Evolutionary conservation across 2,797 vertebrate species (phyloP).

Genomic region (Enteromius trimaculatus): DNA sequence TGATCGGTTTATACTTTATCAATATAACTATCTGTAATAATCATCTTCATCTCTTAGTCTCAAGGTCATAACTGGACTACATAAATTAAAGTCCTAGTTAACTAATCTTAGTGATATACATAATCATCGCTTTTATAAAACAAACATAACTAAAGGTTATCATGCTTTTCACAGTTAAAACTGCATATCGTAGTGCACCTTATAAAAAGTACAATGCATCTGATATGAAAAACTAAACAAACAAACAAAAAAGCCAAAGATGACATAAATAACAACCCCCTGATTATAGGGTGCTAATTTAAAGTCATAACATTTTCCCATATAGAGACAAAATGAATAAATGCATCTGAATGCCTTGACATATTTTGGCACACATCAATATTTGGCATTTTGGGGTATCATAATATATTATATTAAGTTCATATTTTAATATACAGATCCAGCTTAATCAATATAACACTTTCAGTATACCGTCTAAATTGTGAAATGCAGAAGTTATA

Average conservation of each 20-base stretch:
- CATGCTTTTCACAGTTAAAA: conserved; percentile 62
- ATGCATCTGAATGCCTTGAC: conserved; percentile 58
- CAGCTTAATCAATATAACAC: conserved; percentile 45
- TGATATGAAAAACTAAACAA: conserved; percentile 48
- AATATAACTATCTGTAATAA: conserved; percentile 55
- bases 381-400: conserved; percentile 65
- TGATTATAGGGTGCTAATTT: conserved; percentile 21
- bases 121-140: conserved; percentile 48
- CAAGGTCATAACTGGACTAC: conserved; percentile 45
- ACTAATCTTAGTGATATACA: conserved; percentile 53
- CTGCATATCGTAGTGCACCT: conserved; percentile 63
- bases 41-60: conserved; percentile 36
- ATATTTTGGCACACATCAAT: conserved; percentile 64
- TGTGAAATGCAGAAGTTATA: conserved; percentile 49
- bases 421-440: conserved; percentile 47
- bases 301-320: conserved; percentile 30
- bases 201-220: conserved; percentile 59
- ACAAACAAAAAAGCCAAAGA: conserved; percentile 38
- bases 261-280: conserved; percentile 50
- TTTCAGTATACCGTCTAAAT: conserved; percentile 42
- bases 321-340: conserved; percentile 45
- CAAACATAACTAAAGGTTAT: conserved; percentile 54
- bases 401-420: conserved; percentile 40
- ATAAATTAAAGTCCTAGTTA: conserved; percentile 43
- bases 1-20: conserved; percentile 59